Conservation (phyloP, 2,888 invertebrate species). For the Cremastinae sp. region DNA sequence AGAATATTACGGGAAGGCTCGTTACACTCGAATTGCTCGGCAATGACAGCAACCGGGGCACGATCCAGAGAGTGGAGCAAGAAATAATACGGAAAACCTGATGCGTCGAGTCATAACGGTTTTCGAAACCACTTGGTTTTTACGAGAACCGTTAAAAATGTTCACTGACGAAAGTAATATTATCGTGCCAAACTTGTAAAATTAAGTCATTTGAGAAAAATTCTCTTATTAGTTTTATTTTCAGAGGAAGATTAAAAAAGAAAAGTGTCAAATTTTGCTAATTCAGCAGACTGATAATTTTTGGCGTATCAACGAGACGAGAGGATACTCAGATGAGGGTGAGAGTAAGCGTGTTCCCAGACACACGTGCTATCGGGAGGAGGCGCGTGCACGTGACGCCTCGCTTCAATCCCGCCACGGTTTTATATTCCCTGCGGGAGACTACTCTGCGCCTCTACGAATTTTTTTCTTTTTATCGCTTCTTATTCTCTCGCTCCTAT, state of each 20-base stretch:
- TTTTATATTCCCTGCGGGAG: slow-evolving; percentile 61
- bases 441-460: slow-evolving; percentile 22
- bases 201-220: too few species aligned
- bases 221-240: too few species aligned
- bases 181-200: too few species aligned
- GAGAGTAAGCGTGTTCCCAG: slow-evolving; percentile 6
- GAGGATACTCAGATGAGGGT: neutral
- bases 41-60: neutral
- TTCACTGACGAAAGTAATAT: too few species aligned
- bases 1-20: neutral
- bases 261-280: neutral
- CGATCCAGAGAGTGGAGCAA: too few species aligned
- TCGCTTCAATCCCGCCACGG: slow-evolving; percentile 45
- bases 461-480: slow-evolving; percentile 4
- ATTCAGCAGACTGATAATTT: neutral
- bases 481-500: too few species aligned
- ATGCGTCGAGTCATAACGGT: too few species aligned
- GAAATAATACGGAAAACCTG: too few species aligned
- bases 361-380: slow-evolving; percentile 38
- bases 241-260: too few species aligned
- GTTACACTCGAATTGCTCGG: neutral
- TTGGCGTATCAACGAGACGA: neutral
- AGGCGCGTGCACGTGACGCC: slow-evolving; percentile 54
- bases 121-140: neutral
- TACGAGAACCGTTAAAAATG: too few species aligned